phyloP scores from a whole-genome alignment of 2,888 invertebrate species.

The Timema podura region DNA sequence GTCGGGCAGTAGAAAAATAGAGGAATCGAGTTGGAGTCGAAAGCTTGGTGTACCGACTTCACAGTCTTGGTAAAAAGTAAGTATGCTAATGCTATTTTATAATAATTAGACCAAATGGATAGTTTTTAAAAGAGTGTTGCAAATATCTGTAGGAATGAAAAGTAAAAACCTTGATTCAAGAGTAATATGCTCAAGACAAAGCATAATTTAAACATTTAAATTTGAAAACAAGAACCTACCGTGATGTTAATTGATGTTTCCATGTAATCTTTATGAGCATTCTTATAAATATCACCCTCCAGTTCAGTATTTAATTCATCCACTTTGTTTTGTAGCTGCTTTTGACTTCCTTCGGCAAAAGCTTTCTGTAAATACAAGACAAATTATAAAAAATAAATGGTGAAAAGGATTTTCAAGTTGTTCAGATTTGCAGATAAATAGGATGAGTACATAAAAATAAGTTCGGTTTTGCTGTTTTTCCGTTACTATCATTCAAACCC shows the following conservation, averaged over 20 bases:
- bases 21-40: too few relatives aligned
- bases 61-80: too few relatives aligned
- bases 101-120: too few relatives aligned
- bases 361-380: slow-evolving; percentile 21
- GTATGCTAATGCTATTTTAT: too few relatives aligned
- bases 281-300: slow-evolving; percentile 58
- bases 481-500: background rate
- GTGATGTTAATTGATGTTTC: slow-evolving; percentile 60
- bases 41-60: too few relatives aligned
- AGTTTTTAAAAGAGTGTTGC: too few relatives aligned
- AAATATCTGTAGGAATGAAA: too few relatives aligned
- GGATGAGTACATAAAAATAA: background rate
- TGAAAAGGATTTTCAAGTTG: slow-evolving; percentile 36
- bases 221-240: slow-evolving; percentile 41
- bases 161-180: too few relatives aligned
- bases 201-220: too few relatives aligned
- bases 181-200: too few relatives aligned
- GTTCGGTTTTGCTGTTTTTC: background rate
- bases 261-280: slow-evolving; percentile 65
- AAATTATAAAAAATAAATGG: slow-evolving; percentile 24
- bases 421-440: slow-evolving; percentile 22
- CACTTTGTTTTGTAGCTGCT: slow-evolving; percentile 41
- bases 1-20: too few relatives aligned
- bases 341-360: slow-evolving; percentile 39
- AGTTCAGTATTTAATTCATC: slow-evolving; percentile 51